phyloP scores from a whole-genome alignment of 2,888 invertebrate genomes.

The Diplolepis rosae region DNA sequence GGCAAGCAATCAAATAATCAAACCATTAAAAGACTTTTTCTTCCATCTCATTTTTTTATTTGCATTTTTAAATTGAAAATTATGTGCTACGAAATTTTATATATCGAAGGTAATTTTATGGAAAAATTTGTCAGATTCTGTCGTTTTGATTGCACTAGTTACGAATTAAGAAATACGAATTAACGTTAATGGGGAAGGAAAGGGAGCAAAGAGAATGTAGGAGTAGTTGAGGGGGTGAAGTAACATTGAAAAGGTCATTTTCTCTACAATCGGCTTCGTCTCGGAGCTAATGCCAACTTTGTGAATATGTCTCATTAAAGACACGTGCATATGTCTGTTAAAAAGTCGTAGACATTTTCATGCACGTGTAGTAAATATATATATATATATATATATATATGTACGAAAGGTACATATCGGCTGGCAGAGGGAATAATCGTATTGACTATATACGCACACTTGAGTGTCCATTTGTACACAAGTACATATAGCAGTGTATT shows the following conservation, averaged over 20 bases:
- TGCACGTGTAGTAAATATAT: too few relatives aligned
- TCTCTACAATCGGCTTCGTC: slow-evolving; percentile 70
- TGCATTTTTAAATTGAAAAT: too few relatives aligned
- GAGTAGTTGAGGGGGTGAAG: slow-evolving; percentile 45
- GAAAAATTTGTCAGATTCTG: too few relatives aligned
- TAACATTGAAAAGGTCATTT: slow-evolving; percentile 70
- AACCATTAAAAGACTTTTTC: too few relatives aligned
- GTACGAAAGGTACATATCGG: slow-evolving; percentile 18
- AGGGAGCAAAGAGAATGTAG: slow-evolving; percentile 20
- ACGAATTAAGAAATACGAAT: background rate
- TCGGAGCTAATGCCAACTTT: slow-evolving; percentile 67
- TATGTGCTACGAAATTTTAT: too few relatives aligned
- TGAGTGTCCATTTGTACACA: slow-evolving; percentile 17
- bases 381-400: too few relatives aligned
- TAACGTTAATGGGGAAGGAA: background rate
- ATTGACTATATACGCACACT: slow-evolving; percentile 4
- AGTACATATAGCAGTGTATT: slow-evolving; percentile 7
- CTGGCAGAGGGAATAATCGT: slow-evolving; percentile 4
- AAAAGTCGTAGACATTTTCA: slow-evolving; percentile 40
- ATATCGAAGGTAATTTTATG: too few relatives aligned
- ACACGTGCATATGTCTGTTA: slow-evolving; percentile 40
- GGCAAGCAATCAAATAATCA: too few relatives aligned
- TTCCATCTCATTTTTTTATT: too few relatives aligned
- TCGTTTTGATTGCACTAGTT: too few relatives aligned
- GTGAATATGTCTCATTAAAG: slow-evolving; percentile 72